Percentiles rank a stretch among this genome's conserved stretches.
Conservation (phyloP, 2,888 invertebrate genomes). For the Agrilus mali region DNA sequence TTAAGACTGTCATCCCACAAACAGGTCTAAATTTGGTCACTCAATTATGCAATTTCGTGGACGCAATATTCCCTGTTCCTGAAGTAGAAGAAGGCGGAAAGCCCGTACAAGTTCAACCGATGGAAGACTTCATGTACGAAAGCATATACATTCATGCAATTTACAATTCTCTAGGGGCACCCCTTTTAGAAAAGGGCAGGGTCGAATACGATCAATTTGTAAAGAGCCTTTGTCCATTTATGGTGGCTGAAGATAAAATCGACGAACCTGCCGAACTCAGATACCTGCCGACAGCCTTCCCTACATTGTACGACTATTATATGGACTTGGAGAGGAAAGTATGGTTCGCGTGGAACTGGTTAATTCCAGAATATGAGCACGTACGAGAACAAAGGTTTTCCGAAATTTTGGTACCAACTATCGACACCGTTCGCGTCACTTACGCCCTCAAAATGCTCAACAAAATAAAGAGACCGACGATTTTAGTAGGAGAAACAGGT, state of each 20-base stretch:
- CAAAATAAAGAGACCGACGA: constrained; percentile 59
- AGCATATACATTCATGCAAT: constrained; percentile 59
- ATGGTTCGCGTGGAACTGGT: constrained; percentile 80
- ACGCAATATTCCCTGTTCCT: constrained; percentile 47
- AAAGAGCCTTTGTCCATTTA: constrained; percentile 60
- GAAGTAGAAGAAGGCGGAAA: constrained; percentile 34
- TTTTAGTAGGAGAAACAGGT: constrained; percentile 83
- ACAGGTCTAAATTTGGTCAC: constrained; percentile 78
- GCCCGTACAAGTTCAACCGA: constrained; percentile 11
- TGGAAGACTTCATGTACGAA: constrained; percentile 36
- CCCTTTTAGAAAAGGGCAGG: constrained; percentile 55
- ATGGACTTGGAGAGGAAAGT: constrained; percentile 49
- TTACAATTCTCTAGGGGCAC: constrained; percentile 77
- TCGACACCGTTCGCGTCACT: constrained; percentile 71
- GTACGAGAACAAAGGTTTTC: constrained; percentile 56
- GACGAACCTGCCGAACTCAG: constrained; percentile 56
- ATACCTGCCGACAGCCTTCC: constrained; percentile 58
- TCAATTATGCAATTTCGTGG: constrained; percentile 72
- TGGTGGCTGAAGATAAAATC: constrained; percentile 50
- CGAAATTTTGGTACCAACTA: constrained; percentile 80
- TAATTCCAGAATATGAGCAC: constrained; percentile 67
- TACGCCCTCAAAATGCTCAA: constrained; percentile 71
- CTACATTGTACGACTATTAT: constrained; percentile 72
- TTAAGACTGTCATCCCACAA: constrained; percentile 72
- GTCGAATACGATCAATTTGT: constrained; percentile 66